phyloP scores from a whole-genome alignment of 2,888 invertebrate species.

The Cistogaster globosa region DNA sequence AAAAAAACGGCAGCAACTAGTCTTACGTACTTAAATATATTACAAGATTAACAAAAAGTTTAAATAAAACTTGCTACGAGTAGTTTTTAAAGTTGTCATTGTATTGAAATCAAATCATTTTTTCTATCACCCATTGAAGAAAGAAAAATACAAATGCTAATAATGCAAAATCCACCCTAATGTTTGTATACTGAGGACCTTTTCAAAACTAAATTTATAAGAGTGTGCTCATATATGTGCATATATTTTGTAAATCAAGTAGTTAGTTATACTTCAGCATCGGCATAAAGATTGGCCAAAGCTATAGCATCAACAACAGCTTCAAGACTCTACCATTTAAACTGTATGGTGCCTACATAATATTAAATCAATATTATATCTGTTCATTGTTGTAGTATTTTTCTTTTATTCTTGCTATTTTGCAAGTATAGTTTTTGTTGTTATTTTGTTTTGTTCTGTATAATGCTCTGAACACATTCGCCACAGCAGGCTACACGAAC shows the following conservation, averaged over 20 bases:
- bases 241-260: constrained; percentile 1
- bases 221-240: constrained; percentile 6
- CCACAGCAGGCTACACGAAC: too few relatives aligned
- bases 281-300: background rate
- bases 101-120: constrained; percentile 68
- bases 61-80: constrained; percentile 58
- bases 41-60: constrained; percentile 28
- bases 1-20: constrained; percentile 38
- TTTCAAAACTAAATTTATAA: constrained; percentile 12
- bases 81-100: constrained; percentile 57
- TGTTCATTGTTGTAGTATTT: constrained; percentile 3
- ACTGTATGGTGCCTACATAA: constrained; percentile 50
- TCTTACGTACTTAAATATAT: constrained; percentile 12
- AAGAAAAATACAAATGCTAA: constrained; percentile 50
- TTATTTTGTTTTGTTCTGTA: constrained; percentile 30
- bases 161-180: constrained; percentile 57
- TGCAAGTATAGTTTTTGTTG: background rate
- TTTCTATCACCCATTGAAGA: constrained; percentile 62
- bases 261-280: constrained; percentile 9
- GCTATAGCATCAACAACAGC: constrained; percentile 2
- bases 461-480: too few relatives aligned
- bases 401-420: constrained; percentile 4
- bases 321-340: constrained; percentile 29
- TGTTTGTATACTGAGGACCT: background rate
- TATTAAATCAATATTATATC: constrained; percentile 14